Evolutionary conservation across 2,113 vertebrate species (phyloP).

Genomic region (Cisticola juncidis): DNA sequence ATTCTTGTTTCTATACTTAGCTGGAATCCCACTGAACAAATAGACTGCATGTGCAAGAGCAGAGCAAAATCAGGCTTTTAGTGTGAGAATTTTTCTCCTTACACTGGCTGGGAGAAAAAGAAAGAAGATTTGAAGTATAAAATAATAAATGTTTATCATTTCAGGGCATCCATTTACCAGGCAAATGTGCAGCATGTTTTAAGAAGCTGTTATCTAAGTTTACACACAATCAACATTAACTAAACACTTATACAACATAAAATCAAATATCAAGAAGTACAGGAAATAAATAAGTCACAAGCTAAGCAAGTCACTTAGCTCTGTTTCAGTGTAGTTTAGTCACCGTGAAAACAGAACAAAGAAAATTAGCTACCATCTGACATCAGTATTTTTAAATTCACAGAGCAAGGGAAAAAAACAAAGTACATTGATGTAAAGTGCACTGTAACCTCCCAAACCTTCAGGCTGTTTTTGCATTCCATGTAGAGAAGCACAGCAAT

Average conservation of each 20-base stretch:
- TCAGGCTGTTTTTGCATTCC: neutral
- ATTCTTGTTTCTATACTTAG: conserved; percentile 67
- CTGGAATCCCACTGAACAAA: conserved; percentile 58
- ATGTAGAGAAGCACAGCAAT: neutral
- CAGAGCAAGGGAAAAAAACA: neutral
- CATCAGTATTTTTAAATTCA: neutral
- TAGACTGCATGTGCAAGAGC: conserved; percentile 13
- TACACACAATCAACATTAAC: neutral
- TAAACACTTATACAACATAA: neutral
- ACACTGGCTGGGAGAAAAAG: neutral
- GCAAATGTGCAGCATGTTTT: neutral
- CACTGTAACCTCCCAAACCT: neutral
- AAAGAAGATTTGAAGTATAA: neutral
- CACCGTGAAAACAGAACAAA: neutral
- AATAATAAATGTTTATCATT: neutral
- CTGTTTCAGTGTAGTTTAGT: neutral
- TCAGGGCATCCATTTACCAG: neutral
- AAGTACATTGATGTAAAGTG: neutral
- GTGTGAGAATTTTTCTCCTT: neutral
- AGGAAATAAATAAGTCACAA: neutral
- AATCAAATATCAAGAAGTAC: neutral
- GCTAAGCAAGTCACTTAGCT: neutral
- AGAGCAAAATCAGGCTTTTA: conserved; percentile 49
- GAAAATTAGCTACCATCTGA: neutral
- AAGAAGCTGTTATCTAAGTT: neutral